Conservation (phyloP, 1,140 invertebrate genomes). For the Thalassaphorura encarpata region DNA sequence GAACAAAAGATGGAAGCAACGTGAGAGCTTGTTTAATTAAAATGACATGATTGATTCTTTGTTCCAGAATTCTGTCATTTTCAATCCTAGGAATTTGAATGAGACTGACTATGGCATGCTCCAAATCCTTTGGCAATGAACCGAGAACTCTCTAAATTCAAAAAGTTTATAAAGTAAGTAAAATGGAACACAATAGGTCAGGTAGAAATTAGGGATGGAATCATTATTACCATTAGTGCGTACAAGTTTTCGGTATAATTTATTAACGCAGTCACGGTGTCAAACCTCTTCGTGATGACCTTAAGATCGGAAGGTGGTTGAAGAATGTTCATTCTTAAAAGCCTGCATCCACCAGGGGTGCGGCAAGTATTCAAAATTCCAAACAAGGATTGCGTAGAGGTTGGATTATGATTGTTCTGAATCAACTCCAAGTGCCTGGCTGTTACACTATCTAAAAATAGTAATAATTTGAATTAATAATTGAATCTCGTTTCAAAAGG, state of each 20-base stretch:
- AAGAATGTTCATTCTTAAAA: constrained; percentile 67
- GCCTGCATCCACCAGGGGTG: constrained; percentile 62
- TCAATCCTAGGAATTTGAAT: constrained; percentile 40
- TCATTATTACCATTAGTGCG: constrained; percentile 40
- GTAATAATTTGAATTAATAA: neutral
- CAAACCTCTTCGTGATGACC: constrained; percentile 55
- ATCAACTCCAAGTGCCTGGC: constrained; percentile 64
- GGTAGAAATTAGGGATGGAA: too few relatives aligned
- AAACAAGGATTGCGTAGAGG: constrained; percentile 47
- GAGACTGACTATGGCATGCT: constrained; percentile 50
- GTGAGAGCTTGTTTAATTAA: constrained; percentile 67
- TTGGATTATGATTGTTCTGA: constrained; percentile 40
- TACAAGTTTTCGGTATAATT: constrained; percentile 51
- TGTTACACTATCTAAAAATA: constrained; percentile 51
- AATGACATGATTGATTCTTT: constrained; percentile 66
- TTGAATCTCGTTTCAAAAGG: neutral
- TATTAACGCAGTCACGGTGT: constrained; percentile 64
- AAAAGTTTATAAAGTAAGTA: neutral
- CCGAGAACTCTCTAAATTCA: constrained; percentile 42
- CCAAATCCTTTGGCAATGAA: constrained; percentile 48
- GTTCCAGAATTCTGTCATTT: constrained; percentile 49
- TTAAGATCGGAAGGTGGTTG: constrained; percentile 59
- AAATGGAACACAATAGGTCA: neutral
- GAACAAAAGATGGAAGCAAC: constrained; percentile 52
- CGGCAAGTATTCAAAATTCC: constrained; percentile 66